Base-by-base conservation (phyloP, 2,888 invertebrate genomes). In the Scelioninae gen. 1 region DNA sequence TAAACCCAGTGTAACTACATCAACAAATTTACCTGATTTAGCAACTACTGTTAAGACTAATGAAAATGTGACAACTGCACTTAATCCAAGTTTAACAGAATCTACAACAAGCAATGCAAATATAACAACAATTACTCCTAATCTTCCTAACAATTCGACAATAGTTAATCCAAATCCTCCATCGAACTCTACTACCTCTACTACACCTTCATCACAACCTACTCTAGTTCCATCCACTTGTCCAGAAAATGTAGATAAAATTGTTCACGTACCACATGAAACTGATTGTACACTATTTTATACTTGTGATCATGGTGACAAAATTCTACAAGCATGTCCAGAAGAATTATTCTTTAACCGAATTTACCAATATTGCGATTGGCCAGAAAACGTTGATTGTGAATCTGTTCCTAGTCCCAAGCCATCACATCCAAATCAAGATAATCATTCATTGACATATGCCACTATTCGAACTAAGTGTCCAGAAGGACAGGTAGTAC, bases 331-430 rank as follows among this genome's bases (percentile, higher is more conserved):
- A 34, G 13, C 62, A 11, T 89, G 89, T 69, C 85, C 86, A 11
- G n/a, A 29, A 0, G 83, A 82, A 10, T 62, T 87, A 0, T 47
- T 84, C 6, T 89, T 83, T 63, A 89, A 88, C 75, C 62, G 80
- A 0, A 0, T 55, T 0, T 0, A 63, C 1, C 51, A 85, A 68
- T 84, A 87, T 5, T 91, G 90, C 11, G 88, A 88, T 40, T 85
- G 75, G 81, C 81, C 84, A 0, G 6, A 16, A 5, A 65, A 86
- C 6, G 88, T 86, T 0, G 47, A 82, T 0, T 89, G 89, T 23
- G 23, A 51, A 51, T n/a, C 2, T 49, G n/a, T 51, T 16, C 6
- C 47, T 13, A 38, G 43, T n/a, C n/a, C n/a, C n/a, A n/a, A n/a
- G n/a, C n/a, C n/a, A n/a, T n/a, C n/a, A n/a, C n/a, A n/a, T n/a